Evolutionary conservation across 2,113 vertebrate genomes (phyloP).

Genomic region (Uria lomvia): DNA sequence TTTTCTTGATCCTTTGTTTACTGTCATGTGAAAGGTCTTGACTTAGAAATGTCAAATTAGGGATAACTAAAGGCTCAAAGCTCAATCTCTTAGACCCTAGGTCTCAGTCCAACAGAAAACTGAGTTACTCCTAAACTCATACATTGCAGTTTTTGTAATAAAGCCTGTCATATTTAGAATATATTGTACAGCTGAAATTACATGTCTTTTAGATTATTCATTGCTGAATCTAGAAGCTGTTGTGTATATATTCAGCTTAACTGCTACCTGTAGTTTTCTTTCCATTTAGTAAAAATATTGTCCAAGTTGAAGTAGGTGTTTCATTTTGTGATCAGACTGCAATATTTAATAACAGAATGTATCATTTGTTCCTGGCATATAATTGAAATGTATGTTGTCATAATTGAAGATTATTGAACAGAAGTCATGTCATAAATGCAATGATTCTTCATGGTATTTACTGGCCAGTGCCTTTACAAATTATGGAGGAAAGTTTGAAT

Average conservation of each 20-base stretch:
- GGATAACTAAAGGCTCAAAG: neutral
- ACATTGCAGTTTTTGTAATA: neutral
- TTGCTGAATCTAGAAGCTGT: neutral
- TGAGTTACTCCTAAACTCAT: neutral
- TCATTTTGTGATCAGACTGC: neutral
- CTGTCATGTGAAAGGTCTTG: neutral
- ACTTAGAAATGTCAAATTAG: neutral
- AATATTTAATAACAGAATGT: neutral
- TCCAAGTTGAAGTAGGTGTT: neutral
- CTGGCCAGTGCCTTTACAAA: neutral
- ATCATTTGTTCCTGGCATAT: neutral
- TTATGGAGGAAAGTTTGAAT: neutral
- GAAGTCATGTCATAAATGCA: neutral
- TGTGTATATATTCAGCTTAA: neutral
- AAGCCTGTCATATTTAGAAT: neutral
- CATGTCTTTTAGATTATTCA: neutral
- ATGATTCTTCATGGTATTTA: neutral
- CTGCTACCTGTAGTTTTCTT: neutral
- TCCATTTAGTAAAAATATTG: neutral
- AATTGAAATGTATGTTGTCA: neutral
- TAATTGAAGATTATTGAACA: neutral
- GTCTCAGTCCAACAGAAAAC: neutral
- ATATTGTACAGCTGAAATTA: neutral
- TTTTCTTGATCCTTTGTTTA: neutral
- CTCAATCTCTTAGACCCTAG: neutral